Conservation (phyloP, 2,113 vertebrate species). For the Myotis lucifugus region DNA sequence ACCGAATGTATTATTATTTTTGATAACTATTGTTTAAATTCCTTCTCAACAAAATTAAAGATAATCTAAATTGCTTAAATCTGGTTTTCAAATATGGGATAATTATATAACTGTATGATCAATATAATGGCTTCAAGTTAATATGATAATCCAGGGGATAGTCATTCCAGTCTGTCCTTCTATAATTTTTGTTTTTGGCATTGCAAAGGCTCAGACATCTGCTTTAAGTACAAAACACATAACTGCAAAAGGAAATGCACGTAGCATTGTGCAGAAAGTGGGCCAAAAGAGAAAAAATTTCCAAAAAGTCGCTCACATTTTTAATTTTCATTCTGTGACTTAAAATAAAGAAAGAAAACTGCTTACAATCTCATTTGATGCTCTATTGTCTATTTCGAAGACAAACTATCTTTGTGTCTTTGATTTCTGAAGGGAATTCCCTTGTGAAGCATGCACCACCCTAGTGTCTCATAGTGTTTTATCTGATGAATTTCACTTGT, state of each 20-base stretch:
- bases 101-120: not conserved
- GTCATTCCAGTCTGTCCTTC: not conserved
- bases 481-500: not conserved
- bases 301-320: not conserved
- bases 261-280: not conserved
- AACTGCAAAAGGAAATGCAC: not conserved
- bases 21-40: not conserved
- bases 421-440: not conserved
- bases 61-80: constrained; percentile 5
- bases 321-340: constrained; percentile 3
- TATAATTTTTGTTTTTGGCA: not conserved
- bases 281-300: not conserved
- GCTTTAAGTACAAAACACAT: not conserved
- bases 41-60: not conserved
- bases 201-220: not conserved
- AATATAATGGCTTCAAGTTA: not conserved
- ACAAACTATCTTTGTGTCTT: not conserved
- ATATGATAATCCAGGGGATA: not conserved
- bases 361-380: not conserved
- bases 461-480: not conserved
- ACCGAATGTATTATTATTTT: not conserved
- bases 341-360: not conserved
- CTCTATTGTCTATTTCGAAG: not conserved
- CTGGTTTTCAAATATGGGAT: not conserved
- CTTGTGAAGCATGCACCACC: not conserved